phyloP scores from a whole-genome alignment of 2,888 invertebrate genomes.

The Sussaba pulchella region DNA sequence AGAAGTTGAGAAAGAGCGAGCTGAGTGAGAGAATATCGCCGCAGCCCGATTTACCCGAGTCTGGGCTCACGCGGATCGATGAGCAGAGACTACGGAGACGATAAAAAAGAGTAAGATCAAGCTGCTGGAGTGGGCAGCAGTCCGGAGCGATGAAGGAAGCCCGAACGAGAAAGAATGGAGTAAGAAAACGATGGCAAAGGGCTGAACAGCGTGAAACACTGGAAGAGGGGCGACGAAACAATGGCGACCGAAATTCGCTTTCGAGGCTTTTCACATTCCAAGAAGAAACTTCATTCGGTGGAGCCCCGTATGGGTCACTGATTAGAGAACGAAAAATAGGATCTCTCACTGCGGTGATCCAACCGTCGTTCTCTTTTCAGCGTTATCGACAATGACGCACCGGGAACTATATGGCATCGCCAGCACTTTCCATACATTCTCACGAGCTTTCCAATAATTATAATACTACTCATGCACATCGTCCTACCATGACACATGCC shows the following conservation, averaged over 20 bases:
- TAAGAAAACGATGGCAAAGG: constrained; percentile 19
- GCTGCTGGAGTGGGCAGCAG: constrained; percentile 22
- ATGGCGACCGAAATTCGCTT: constrained; percentile 42
- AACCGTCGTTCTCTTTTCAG: constrained; percentile 30
- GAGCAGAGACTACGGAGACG: constrained; percentile 39
- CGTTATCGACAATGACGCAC: constrained; percentile 7
- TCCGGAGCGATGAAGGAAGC: constrained; percentile 15
- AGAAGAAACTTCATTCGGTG: constrained; percentile 51
- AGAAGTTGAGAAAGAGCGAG: constrained; percentile 36
- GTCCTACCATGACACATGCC: background rate
- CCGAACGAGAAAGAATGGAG: constrained; percentile 4
- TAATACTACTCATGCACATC: constrained; percentile 30
- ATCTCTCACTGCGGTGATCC: constrained; percentile 17
- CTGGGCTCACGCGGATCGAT: constrained; percentile 53
- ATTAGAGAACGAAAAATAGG: constrained; percentile 51
- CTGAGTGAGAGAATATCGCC: constrained; percentile 41
- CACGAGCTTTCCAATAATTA: constrained; percentile 24
- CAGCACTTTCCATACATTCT: background rate
- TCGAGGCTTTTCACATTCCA: constrained; percentile 53
- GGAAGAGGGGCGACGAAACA: constrained; percentile 26
- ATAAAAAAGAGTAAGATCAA: constrained; percentile 47
- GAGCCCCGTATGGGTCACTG: constrained; percentile 48
- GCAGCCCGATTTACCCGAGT: constrained; percentile 55
- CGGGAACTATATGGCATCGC: background rate
- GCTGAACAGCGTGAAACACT: background rate